phyloP scores from a whole-genome alignment of 2,113 vertebrate species.

The Cyprinus carpio region DNA sequence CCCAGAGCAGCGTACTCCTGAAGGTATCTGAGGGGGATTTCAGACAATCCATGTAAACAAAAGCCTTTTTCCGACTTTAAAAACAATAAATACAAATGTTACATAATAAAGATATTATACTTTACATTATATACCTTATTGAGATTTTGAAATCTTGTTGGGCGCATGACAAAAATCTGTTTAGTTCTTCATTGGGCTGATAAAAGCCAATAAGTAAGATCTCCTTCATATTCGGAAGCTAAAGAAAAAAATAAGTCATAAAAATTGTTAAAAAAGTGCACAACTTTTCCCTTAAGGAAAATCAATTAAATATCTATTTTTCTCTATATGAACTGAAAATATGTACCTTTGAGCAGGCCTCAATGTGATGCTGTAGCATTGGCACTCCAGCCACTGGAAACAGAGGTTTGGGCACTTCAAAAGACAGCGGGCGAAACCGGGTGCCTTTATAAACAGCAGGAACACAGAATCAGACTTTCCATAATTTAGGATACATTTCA shows the following conservation, averaged over 20 bases:
- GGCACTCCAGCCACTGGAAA: conserved; percentile 96
- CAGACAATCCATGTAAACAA: too few relatives aligned
- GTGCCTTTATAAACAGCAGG: conserved; percentile 73
- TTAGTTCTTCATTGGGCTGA: conserved; percentile 92
- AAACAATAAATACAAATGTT: neutral
- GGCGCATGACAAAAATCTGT: conserved; percentile 82
- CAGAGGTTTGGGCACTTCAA: conserved; percentile 95
- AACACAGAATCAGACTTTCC: neutral
- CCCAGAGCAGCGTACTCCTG: conserved; percentile 94
- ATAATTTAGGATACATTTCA: neutral
- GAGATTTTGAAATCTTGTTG: conserved; percentile 94
- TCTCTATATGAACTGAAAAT: neutral
- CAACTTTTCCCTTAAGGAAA: neutral
- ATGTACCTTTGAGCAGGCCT: conserved; percentile 88
- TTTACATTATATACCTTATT: conserved; percentile 76
- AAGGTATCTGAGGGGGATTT: conserved; percentile 80
- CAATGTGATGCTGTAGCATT: conserved; percentile 98
- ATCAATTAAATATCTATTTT: neutral
- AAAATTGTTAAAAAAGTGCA: neutral
- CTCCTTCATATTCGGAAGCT: conserved; percentile 95
- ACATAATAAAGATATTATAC: neutral
- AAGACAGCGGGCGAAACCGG: conserved; percentile 92
- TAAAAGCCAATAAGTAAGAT: conserved; percentile 96
- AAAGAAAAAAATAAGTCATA: neutral
- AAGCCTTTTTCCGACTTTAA: too few relatives aligned